Evolutionary conservation across 1,140 invertebrate species (phyloP), one percentile per base, ranked within the genome.

Genomic region (Brachionus asplanchnoidis): DNA sequence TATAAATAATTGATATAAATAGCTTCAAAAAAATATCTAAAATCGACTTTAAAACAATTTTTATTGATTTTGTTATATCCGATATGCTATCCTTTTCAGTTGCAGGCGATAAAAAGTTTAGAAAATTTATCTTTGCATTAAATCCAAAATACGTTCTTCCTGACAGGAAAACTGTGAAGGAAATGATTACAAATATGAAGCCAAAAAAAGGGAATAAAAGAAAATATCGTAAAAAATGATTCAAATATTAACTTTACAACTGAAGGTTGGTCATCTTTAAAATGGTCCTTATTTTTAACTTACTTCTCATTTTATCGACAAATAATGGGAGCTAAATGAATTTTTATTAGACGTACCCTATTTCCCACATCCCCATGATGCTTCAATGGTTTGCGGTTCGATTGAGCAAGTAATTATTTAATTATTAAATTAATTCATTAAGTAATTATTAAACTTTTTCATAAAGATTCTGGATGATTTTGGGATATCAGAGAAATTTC

Each of bases 101-200:
- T 36, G 32, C 66, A 70, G 66, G 36, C 66, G 32, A 70, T 70
- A 36, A 36, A 40, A 70, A 70, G 6, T 70, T 70, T 70, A 70
- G 66, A 70, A 70, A 70, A 70, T 70, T 70, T 70, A 70, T 70
- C 32, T 70, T 42, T 70, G 11, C 26, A 17, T 70, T 70, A 42
- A 40, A 70, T 70, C 9, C 26, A 32, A 23, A 28, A 68, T 32
- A 32, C 28, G 26, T 68, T 68, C 65, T 68, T 68, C 65, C 65
- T 26, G 26, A 32, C 28, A 68, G 32, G 14, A 70, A 70, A 70
- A 70, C 28, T 36, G 32, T 70, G 14, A 32, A 26, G 66, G 32
- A 70, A 70, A 17, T 36, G 32, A 68, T 36, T 42, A 70, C 36
- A 70, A 40, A 70, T 70, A 6, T 70, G 66, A 70, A 32, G 1